Conservation (phyloP, 2,888 invertebrate genomes). For the Drosophila austrosaltans region DNA sequence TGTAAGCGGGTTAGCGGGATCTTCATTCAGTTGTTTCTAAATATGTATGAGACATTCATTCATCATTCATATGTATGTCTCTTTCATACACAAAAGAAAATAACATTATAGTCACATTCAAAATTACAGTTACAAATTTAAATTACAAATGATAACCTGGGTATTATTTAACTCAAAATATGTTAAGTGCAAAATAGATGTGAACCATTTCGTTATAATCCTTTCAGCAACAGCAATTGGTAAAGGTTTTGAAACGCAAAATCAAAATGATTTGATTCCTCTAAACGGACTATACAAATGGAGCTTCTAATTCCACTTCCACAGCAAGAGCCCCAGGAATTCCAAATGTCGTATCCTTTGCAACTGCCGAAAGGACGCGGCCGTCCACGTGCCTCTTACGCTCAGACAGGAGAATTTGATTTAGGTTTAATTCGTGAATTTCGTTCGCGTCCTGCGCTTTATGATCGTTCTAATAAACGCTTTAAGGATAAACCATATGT, state of each 20-base stretch:
- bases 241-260: background rate
- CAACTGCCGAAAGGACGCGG: slow-evolving; percentile 65
- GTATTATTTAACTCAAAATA: too few species aligned
- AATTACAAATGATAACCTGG: too few species aligned
- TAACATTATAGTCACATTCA: too few species aligned
- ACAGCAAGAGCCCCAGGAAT: slow-evolving; percentile 1
- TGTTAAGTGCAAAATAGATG: too few species aligned
- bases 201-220: too few species aligned
- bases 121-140: too few species aligned
- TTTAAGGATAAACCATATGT: slow-evolving; percentile 82
- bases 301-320: slow-evolving; percentile 5
- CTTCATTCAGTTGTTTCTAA: background rate
- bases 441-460: slow-evolving; percentile 81
- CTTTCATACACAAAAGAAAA: too few species aligned
- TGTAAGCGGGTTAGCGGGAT: background rate
- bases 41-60: too few species aligned
- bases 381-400: slow-evolving; percentile 75
- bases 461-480: slow-evolving; percentile 80
- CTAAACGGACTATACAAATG: slow-evolving; percentile 3
- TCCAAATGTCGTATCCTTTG: slow-evolving; percentile 26
- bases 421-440: slow-evolving; percentile 82
- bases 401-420: slow-evolving; percentile 83
- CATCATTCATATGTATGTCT: too few species aligned
- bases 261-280: background rate
- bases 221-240: too few species aligned